These are phyloP conservation scores for Oreohelix idahoensis DNA, from an alignment of 1,140 invertebrate genomes.

Conservation along the genomic window DNA sequence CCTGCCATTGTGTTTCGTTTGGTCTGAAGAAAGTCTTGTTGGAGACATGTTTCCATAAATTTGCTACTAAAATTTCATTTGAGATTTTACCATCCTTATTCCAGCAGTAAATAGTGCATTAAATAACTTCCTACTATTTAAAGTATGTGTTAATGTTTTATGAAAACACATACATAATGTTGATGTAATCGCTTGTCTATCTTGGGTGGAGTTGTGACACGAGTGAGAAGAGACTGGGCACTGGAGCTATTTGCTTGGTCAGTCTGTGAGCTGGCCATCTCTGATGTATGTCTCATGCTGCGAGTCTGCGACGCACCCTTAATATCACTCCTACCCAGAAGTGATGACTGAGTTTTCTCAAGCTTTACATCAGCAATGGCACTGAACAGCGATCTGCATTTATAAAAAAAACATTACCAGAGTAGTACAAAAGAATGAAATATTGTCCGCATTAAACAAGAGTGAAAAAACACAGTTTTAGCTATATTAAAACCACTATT, in stretches of 20 bases:
- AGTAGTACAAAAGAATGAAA: too few relatives aligned
- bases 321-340: constrained; percentile 31
- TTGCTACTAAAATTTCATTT: too few relatives aligned
- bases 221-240: constrained; percentile 50
- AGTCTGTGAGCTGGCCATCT: constrained; percentile 47
- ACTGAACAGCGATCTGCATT: constrained; percentile 66
- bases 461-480: too few relatives aligned
- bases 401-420: background rate
- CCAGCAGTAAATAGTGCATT: too few relatives aligned
- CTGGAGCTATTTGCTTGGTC: constrained; percentile 51
- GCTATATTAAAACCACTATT: too few relatives aligned
- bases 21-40: too few relatives aligned
- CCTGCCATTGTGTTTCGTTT: too few relatives aligned
- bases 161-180: constrained; percentile 63
- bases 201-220: constrained; percentile 60
- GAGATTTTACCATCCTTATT: too few relatives aligned
- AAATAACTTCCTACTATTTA: too few relatives aligned
- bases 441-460: too few relatives aligned
- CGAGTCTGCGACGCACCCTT: constrained; percentile 49
- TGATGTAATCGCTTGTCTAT: constrained; percentile 69
- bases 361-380: constrained; percentile 67
- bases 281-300: constrained; percentile 43
- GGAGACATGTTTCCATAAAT: too few relatives aligned
- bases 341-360: constrained; percentile 56
- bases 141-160: too few relatives aligned